phyloP scores from a whole-genome alignment of 1,140 invertebrate genomes.

The Episyrphus balteatus region DNA sequence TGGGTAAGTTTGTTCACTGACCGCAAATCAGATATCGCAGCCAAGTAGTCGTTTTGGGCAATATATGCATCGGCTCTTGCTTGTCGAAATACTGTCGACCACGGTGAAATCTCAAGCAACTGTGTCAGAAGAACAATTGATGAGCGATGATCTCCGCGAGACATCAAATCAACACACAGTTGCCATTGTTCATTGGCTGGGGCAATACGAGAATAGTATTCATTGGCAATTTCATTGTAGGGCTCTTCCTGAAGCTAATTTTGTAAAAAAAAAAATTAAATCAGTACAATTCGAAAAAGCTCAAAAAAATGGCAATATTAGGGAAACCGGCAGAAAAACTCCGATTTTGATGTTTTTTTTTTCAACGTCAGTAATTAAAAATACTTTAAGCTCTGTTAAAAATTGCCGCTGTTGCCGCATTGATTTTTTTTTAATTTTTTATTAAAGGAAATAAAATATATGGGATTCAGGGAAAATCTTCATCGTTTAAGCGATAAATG shows the following conservation, averaged over 20 bases:
- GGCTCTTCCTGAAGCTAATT: constrained; percentile 45
- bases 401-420: too few relatives aligned
- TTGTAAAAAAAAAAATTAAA: not conserved
- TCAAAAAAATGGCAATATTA: not conserved
- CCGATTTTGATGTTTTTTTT: too few relatives aligned
- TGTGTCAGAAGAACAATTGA: constrained; percentile 60
- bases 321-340: too few relatives aligned
- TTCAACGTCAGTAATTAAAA: too few relatives aligned
- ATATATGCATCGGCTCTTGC: constrained; percentile 78
- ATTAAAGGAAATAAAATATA: too few relatives aligned
- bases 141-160: constrained; percentile 52
- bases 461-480: too few relatives aligned
- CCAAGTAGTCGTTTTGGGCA: constrained; percentile 62
- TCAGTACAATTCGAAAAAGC: not conserved
- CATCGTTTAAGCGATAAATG: too few relatives aligned
- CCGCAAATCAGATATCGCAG: constrained; percentile 83
- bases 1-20: constrained; percentile 79
- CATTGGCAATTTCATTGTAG: constrained; percentile 61
- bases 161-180: constrained; percentile 54
- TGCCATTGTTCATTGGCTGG: constrained; percentile 54
- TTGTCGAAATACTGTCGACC: constrained; percentile 74
- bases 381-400: too few relatives aligned
- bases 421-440: too few relatives aligned
- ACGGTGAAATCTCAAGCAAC: constrained; percentile 81
- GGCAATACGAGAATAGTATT: constrained; percentile 51